Conservation (phyloP, 2,888 invertebrate species). For the Apocheima hispidaria region DNA sequence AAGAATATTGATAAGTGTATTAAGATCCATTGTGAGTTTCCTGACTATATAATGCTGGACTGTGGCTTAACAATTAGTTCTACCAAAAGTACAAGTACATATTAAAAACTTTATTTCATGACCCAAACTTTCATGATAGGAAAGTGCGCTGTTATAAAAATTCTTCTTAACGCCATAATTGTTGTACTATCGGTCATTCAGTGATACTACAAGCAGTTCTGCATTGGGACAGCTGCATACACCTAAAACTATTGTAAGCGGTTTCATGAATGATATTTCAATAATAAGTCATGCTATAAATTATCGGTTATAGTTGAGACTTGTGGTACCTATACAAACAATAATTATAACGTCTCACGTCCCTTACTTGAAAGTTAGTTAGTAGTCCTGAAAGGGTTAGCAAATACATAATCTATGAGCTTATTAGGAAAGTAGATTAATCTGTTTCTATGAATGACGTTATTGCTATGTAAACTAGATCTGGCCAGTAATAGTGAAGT, state of each 20-base stretch:
- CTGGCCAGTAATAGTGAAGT: too few species aligned
- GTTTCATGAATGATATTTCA: conserved; percentile 39
- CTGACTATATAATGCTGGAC: too few species aligned
- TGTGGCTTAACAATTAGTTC: neutral
- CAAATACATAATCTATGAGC: too few species aligned
- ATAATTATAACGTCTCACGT: neutral
- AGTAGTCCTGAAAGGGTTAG: too few species aligned
- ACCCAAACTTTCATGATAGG: neutral
- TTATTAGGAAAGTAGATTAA: too few species aligned
- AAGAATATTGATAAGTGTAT: too few species aligned
- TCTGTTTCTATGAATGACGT: too few species aligned
- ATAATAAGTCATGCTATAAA: conserved; percentile 33
- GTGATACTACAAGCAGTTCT: conserved; percentile 10
- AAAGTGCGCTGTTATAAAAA: neutral
- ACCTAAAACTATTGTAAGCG: conserved; percentile 39
- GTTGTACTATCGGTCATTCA: conserved; percentile 6
- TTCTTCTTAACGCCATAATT: conserved; percentile 11
- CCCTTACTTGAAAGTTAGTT: too few species aligned
- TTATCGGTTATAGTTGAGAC: conserved; percentile 13
- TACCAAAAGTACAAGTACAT: neutral
- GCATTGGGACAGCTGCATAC: conserved; percentile 40
- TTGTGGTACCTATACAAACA: too few species aligned
- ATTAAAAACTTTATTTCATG: neutral
- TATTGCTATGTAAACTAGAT: too few species aligned
- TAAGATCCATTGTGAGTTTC: too few species aligned